Conservation (phyloP, 2,797 vertebrate species). For the Parotocinclus haroldoi region DNA sequence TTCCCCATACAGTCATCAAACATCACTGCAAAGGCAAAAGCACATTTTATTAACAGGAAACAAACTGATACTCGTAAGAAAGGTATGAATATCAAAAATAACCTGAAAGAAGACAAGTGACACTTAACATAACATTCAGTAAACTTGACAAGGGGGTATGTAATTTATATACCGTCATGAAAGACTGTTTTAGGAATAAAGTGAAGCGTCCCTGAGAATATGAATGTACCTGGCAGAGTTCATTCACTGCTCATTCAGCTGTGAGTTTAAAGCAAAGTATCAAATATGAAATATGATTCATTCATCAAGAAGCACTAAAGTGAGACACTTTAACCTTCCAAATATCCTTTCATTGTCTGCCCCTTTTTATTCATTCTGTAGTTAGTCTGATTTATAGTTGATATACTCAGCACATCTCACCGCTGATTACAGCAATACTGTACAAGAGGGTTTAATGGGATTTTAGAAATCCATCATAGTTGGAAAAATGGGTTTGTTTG, state of each 20-base stretch:
- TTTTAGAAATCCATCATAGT: no score
- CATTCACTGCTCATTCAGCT: slow-evolving; percentile 15
- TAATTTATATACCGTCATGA: slow-evolving; percentile 19
- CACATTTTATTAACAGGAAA: slow-evolving; percentile 15
- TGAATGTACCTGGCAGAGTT: slow-evolving; percentile 23
- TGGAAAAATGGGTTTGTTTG: no score
- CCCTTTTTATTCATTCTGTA: not conserved
- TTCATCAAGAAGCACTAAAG: slow-evolving; percentile 29
- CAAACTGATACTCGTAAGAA: not conserved
- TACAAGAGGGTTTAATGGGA: no score
- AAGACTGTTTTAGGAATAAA: slow-evolving; percentile 26
- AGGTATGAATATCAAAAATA: no score
- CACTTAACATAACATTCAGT: not conserved
- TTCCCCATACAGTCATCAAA: slow-evolving; percentile 92
- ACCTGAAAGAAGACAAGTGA: not conserved
- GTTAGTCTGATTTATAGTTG: slow-evolving; percentile 20
- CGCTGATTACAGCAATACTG: not conserved
- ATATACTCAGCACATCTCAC: not conserved
- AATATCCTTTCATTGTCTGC: slow-evolving; percentile 20
- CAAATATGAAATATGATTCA: slow-evolving; percentile 37
- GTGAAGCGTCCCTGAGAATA: slow-evolving; percentile 28
- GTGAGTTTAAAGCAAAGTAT: slow-evolving; percentile 32
- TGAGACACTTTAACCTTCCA: slow-evolving; percentile 27
- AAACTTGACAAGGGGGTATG: slow-evolving; percentile 8
- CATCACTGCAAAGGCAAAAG: slow-evolving; percentile 70